Percentiles rank a stretch among this genome's conserved stretches.
Conservation (phyloP, 1,140 invertebrate species). For the Proales similis region DNA sequence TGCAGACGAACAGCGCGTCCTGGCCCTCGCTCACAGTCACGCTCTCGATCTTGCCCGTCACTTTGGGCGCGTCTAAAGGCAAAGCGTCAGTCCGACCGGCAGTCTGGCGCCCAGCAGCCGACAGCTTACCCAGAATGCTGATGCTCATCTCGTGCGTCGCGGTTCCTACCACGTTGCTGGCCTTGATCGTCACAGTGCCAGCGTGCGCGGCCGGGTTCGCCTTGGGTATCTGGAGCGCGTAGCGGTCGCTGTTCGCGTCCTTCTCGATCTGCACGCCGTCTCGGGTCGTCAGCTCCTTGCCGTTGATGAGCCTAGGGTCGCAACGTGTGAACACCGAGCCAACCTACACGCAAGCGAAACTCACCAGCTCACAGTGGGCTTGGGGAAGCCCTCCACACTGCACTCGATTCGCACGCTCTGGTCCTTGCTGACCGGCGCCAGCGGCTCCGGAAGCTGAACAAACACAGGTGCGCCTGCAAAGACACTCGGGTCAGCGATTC, state of each 20-base stretch:
- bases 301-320: background rate
- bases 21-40: conserved; percentile 1
- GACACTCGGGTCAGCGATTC: too few species aligned
- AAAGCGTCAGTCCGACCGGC: background rate
- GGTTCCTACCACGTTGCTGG: background rate
- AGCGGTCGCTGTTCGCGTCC: background rate
- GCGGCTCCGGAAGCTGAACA: background rate
- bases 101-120: background rate
- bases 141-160: background rate
- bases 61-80: background rate
- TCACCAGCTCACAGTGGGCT: conserved; percentile 75
- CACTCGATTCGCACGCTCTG: conserved; percentile 64
- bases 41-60: background rate
- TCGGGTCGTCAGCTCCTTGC: background rate
- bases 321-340: background rate
- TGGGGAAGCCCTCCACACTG: conserved; percentile 79
- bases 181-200: background rate
- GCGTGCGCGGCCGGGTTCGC: background rate
- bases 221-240: background rate
- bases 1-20: conserved; percentile 4
- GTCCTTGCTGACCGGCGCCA: background rate
- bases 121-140: conserved; percentile 11
- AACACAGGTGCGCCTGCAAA: conserved; percentile 2
- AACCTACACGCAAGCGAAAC: background rate
- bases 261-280: conserved; percentile 13